Evolutionary conservation across 1,140 invertebrate genomes (phyloP).

Genomic region (Sarcophaga peregrina): DNA sequence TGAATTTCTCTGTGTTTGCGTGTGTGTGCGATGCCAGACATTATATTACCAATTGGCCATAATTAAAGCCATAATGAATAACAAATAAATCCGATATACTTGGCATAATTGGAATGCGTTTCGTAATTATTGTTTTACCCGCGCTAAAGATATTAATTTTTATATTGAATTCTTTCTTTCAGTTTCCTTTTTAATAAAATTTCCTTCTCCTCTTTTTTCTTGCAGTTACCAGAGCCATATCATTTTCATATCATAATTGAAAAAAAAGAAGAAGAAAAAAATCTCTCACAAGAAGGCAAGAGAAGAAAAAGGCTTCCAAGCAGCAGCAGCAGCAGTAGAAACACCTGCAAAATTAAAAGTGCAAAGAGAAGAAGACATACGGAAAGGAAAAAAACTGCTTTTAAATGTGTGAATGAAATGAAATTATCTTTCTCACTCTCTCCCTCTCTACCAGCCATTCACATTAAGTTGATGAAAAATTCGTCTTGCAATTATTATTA

Average conservation of each 20-base stretch:
- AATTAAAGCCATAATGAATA: too few relatives aligned
- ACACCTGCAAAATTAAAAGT: background rate
- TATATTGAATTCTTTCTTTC: too few relatives aligned
- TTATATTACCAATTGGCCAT: too few relatives aligned
- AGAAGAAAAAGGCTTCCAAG: background rate
- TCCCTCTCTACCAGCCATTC: background rate
- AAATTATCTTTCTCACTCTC: too few relatives aligned
- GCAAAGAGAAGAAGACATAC: background rate
- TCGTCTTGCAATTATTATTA: background rate
- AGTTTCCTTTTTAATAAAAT: background rate
- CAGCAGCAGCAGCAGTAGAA: background rate
- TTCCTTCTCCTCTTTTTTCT: background rate
- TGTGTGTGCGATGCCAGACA: too few relatives aligned
- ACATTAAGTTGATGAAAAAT: constrained; percentile 15
- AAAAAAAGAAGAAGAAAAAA: background rate
- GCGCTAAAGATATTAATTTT: too few relatives aligned
- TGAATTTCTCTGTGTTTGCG: too few relatives aligned
- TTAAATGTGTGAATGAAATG: too few relatives aligned
- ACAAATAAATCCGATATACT: too few relatives aligned
- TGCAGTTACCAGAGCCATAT: background rate
- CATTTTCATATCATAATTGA: constrained; percentile 1
- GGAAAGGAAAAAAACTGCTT: background rate
- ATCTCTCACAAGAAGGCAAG: background rate
- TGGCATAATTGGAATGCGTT: too few relatives aligned
- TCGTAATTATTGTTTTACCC: too few relatives aligned